Evolutionary conservation across 2,888 invertebrate species (phyloP).

Genomic region (Aphodius sticticus): DNA sequence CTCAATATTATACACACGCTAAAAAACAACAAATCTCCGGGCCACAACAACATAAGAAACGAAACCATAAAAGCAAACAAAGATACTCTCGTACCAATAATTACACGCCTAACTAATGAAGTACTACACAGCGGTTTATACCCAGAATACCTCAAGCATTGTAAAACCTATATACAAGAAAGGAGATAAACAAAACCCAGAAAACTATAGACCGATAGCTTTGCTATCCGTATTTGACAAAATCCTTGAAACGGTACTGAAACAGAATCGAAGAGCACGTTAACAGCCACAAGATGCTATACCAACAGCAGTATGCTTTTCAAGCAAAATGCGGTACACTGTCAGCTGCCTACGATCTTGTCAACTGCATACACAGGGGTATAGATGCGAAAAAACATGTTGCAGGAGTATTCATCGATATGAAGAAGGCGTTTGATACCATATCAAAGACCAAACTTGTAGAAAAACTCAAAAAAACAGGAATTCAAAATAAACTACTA

Average conservation of each 20-base stretch:
- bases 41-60: neutral
- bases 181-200: neutral
- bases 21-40: neutral
- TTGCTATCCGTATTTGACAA: too few relatives aligned
- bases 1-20: neutral
- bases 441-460: neutral
- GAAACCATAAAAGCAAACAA: neutral
- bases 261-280: too few relatives aligned
- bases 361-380: too few relatives aligned
- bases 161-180: neutral
- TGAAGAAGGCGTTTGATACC: constrained; percentile 13
- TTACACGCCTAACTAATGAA: neutral
- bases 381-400: neutral
- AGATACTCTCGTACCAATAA: neutral
- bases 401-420: neutral
- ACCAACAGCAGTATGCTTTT: too few relatives aligned
- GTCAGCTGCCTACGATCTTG: too few relatives aligned
- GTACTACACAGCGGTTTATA: neutral
- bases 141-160: neutral
- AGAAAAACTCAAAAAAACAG: neutral
- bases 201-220: too few relatives aligned
- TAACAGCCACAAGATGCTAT: too few relatives aligned
- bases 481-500: neutral
- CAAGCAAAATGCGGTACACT: too few relatives aligned
- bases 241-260: too few relatives aligned